phyloP scores from a whole-genome alignment of 2,888 invertebrate genomes.

The Drosophila macrospina region DNA sequence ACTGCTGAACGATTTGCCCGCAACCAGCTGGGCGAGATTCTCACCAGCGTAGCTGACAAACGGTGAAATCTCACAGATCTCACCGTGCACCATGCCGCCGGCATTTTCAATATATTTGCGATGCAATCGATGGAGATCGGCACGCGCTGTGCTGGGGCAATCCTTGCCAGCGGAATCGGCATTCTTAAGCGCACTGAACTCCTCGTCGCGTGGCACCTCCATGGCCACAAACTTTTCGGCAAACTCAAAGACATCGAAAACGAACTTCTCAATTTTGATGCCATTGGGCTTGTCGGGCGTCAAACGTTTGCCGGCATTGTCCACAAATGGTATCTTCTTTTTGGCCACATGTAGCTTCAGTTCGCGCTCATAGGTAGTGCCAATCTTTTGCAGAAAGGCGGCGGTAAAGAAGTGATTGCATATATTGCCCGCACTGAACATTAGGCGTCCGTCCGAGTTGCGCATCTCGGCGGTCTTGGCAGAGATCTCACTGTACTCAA shows the following conservation, averaged over 20 bases:
- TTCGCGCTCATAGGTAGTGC: slow-evolving; percentile 89
- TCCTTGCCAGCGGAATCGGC: slow-evolving; percentile 94
- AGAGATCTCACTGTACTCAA: slow-evolving; percentile 99
- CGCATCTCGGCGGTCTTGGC: slow-evolving; percentile 93
- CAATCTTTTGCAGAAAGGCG: slow-evolving; percentile 92
- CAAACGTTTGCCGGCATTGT: slow-evolving; percentile 89
- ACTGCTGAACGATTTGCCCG: slow-evolving; percentile 89
- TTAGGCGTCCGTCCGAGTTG: slow-evolving; percentile 91
- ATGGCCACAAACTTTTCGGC: slow-evolving; percentile 96
- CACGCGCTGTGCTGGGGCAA: slow-evolving; percentile 94
- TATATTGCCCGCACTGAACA: slow-evolving; percentile 98
- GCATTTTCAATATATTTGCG: slow-evolving; percentile 92
- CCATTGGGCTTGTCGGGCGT: slow-evolving; percentile 95
- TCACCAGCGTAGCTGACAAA: slow-evolving; percentile 96
- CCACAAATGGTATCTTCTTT: slow-evolving; percentile 97
- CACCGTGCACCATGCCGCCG: slow-evolving; percentile 90
- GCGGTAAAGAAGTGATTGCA: slow-evolving; percentile 98
- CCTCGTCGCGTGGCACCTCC: slow-evolving; percentile 95
- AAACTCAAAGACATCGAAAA: slow-evolving; percentile 99
- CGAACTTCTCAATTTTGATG: slow-evolving; percentile 99
- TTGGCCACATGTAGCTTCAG: slow-evolving; percentile 97
- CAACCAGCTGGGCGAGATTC: slow-evolving; percentile 89
- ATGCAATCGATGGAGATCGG: slow-evolving; percentile 91
- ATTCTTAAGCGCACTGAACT: slow-evolving; percentile 99
- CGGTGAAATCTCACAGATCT: slow-evolving; percentile 95